Conservation (phyloP, 2,888 invertebrate species). For the Rotaria sp. region DNA sequence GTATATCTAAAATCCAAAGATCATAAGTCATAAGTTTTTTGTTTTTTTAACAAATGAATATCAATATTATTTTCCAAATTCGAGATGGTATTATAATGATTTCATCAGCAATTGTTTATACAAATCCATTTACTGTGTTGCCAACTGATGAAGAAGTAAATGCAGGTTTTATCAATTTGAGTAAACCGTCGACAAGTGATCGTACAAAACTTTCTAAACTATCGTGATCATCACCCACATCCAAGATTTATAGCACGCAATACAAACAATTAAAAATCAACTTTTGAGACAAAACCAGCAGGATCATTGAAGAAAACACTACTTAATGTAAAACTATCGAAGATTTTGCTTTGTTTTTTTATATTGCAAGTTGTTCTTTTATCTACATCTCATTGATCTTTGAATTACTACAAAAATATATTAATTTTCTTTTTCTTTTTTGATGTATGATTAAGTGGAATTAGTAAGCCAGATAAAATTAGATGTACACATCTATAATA, state of each 20-base stretch:
- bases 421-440: no score
- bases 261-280: neutral
- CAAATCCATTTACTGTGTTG: neutral
- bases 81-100: neutral
- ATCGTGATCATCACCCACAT: neutral
- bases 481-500: no score
- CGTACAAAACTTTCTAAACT: neutral
- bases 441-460: no score
- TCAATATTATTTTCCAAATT: neutral
- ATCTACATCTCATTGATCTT: no score
- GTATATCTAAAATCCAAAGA: neutral
- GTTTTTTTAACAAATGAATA: neutral
- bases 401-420: no score
- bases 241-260: neutral
- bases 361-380: neutral
- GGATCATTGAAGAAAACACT: neutral
- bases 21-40: neutral
- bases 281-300: neutral
- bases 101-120: conserved; percentile 14
- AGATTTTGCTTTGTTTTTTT: neutral
- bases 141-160: neutral
- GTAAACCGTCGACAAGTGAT: neutral
- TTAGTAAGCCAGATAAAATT: no score
- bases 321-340: neutral
- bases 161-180: neutral